Evolutionary conservation across 2,888 invertebrate species (phyloP).

Genomic region (Galerucella nymphaeae): DNA sequence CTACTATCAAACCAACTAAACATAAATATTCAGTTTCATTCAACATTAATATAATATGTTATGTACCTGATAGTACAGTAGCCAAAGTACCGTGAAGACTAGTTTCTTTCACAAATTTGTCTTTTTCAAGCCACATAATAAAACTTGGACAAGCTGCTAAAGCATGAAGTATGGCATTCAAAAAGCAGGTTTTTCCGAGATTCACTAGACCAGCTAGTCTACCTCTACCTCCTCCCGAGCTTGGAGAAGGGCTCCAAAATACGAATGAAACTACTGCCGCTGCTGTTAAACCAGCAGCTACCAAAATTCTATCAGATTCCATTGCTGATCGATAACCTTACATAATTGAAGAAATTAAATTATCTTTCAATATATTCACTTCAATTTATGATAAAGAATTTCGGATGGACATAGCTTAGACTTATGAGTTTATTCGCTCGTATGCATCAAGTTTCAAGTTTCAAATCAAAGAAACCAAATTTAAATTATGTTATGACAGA

Average conservation of each 20-base stretch:
- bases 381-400: background rate
- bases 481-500: too few species aligned
- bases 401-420: background rate
- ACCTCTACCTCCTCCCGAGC: too few species aligned
- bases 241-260: conserved; percentile 80
- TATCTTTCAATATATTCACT: background rate
- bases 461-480: too few species aligned
- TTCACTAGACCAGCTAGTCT: too few species aligned
- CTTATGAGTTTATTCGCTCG: background rate
- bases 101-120: too few species aligned
- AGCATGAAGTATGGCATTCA: too few species aligned
- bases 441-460: too few species aligned
- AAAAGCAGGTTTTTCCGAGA: too few species aligned
- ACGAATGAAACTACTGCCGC: conserved; percentile 87
- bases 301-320: conserved; percentile 81
- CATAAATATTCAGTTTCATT: background rate
- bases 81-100: conserved; percentile 80
- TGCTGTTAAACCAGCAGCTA: conserved; percentile 83
- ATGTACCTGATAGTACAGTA: conserved; percentile 78
- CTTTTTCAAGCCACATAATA: too few species aligned
- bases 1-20: background rate
- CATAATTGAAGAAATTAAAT: background rate
- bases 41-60: conserved; percentile 10
- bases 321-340: conserved; percentile 58
- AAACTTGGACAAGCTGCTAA: too few species aligned